phyloP scores from a whole-genome alignment of 2,888 invertebrate genomes.

The Drosophila cyrtoloma region DNA sequence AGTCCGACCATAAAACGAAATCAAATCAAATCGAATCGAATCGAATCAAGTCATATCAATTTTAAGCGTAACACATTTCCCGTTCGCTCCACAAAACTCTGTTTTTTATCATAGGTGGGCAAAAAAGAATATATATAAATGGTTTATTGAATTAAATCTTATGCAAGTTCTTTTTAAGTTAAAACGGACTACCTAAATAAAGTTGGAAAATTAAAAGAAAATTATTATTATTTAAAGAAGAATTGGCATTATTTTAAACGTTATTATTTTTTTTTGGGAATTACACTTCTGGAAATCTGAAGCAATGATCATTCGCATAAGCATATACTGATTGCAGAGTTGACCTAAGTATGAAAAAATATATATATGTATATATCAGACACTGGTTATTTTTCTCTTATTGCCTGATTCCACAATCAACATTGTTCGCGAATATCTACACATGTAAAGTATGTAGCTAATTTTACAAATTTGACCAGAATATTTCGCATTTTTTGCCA shows the following conservation, averaged over 20 bases:
- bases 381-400: background rate
- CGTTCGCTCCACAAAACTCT: conserved; percentile 2
- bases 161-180: background rate
- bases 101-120: background rate
- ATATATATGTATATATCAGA: background rate
- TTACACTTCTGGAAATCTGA: background rate
- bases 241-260: background rate
- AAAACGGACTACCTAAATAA: background rate
- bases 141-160: background rate
- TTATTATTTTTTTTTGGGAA: background rate
- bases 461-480: background rate
- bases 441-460: background rate
- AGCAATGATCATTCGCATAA: background rate
- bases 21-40: conserved; percentile 48
- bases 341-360: background rate
- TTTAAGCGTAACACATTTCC: conserved; percentile 40
- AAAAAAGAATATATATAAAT: background rate
- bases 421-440: background rate
- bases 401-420: background rate
- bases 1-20: conserved; percentile 42
- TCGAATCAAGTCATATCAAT: conserved; percentile 53
- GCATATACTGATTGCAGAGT: background rate
- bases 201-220: background rate
- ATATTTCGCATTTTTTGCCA: background rate
- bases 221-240: background rate